phyloP scores from a whole-genome alignment of 2,797 vertebrate species.

The Pseudochaenichthys georgianus region DNA sequence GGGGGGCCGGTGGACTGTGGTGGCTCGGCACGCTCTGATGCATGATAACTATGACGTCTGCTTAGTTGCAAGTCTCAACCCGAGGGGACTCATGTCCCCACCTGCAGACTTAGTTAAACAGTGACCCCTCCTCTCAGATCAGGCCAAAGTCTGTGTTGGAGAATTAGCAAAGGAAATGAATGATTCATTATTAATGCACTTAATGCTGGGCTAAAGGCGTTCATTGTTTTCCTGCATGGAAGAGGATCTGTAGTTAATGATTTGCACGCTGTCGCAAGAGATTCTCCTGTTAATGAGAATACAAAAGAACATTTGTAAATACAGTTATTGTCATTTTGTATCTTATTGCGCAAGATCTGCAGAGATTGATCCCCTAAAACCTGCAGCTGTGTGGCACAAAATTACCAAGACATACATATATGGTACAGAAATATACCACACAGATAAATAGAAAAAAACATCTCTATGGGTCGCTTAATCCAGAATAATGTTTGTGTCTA shows the following conservation, averaged over 20 bases:
- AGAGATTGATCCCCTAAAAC: constrained; percentile 18
- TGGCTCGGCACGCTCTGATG: constrained; percentile 91
- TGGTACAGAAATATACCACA: neutral
- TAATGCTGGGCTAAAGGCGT: constrained; percentile 62
- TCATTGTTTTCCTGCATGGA: constrained; percentile 38
- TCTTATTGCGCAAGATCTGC: constrained; percentile 17
- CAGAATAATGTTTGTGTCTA: no score
- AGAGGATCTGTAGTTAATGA: constrained; percentile 28
- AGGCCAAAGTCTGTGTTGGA: constrained; percentile 50
- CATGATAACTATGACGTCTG: constrained; percentile 97
- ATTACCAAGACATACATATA: neutral
- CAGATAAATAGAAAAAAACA: no score
- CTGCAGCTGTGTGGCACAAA: constrained; percentile 10
- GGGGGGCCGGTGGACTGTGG: constrained; percentile 95
- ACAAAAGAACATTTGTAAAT: constrained; percentile 60
- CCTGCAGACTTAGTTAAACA: constrained; percentile 87
- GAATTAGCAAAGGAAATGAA: constrained; percentile 43
- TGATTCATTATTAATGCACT: constrained; percentile 60
- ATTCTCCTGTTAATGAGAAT: neutral
- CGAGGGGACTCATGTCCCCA: constrained; percentile 92
- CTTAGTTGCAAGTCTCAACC: constrained; percentile 95
- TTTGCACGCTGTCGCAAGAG: constrained; percentile 39
- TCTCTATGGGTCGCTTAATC: no score
- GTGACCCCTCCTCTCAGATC: constrained; percentile 60
- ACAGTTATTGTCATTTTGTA: constrained; percentile 20